phyloP scores from a whole-genome alignment of 2,797 vertebrate species.

The Yasuhikotakia modesta region DNA sequence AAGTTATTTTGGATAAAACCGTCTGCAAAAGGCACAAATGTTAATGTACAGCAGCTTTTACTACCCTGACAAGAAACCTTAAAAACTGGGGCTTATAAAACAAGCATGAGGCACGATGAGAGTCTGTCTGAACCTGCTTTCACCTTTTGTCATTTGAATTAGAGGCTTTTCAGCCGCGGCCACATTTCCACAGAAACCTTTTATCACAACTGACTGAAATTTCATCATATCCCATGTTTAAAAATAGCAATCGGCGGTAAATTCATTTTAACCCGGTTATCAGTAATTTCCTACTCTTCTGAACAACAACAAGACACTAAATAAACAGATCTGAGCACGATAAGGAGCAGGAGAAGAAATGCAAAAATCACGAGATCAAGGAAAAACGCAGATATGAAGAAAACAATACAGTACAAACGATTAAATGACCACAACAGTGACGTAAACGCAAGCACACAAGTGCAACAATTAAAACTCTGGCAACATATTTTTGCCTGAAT shows the following conservation, averaged over 20 bases:
- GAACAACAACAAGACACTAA: background rate
- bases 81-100: background rate
- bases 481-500: slow-evolving; percentile 9
- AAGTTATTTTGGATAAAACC: no score
- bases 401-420: slow-evolving; percentile 44
- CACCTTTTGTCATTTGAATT: background rate
- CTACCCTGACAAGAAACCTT: no score
- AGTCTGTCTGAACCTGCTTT: background rate
- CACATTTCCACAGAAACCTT: slow-evolving; percentile 2
- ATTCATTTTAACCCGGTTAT: slow-evolving; percentile 15
- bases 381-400: background rate
- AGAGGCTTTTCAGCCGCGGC: background rate
- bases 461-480: slow-evolving; percentile 7
- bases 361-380: slow-evolving; percentile 58
- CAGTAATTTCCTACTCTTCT: background rate
- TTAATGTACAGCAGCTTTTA: no score
- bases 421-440: slow-evolving; percentile 73
- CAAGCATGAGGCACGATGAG: background rate
- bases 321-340: background rate
- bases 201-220: slow-evolving; percentile 20
- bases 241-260: slow-evolving; percentile 8
- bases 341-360: background rate
- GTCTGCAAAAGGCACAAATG: no score
- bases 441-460: slow-evolving; percentile 55
- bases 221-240: slow-evolving; percentile 34